phyloP scores from a whole-genome alignment of 2,797 vertebrate genomes.

The Acipenser oxyrinchus region DNA sequence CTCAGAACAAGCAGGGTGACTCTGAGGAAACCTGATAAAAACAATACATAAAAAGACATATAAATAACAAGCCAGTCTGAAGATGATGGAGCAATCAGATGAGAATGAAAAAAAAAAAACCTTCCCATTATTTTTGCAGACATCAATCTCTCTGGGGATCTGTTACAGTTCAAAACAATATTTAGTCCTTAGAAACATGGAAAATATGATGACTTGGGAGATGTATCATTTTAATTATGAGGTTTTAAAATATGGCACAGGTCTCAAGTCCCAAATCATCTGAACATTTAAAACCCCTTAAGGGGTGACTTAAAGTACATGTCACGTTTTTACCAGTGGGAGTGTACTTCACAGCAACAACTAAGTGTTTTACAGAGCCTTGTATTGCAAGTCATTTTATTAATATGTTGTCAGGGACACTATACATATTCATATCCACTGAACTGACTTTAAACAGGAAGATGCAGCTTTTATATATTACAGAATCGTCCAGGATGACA shows the following conservation, averaged over 20 bases:
- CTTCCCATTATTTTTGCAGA: not conserved
- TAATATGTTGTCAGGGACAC: too few relatives aligned
- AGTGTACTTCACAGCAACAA: too few relatives aligned
- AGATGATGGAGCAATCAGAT: not conserved
- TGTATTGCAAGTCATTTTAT: too few relatives aligned
- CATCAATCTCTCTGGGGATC: not conserved
- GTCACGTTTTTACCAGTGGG: too few relatives aligned
- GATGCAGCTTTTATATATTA: too few relatives aligned
- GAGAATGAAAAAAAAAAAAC: not conserved
- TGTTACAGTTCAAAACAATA: not conserved
- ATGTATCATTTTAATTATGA: not conserved
- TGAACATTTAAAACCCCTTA: not conserved
- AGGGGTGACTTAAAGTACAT: too few relatives aligned
- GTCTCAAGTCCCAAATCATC: not conserved
- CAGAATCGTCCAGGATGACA: too few relatives aligned
- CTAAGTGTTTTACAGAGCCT: too few relatives aligned
- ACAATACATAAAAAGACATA: not conserved
- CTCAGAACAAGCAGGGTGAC: not conserved
- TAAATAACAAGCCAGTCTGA: not conserved
- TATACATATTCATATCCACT: too few relatives aligned
- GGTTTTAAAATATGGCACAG: not conserved
- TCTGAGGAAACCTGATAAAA: slow-evolving; percentile 2
- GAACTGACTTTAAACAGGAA: too few relatives aligned
- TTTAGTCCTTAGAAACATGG: not conserved
- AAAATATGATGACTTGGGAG: not conserved